A percentile compares a stretch with the other conserved stretches of the same genome.
phyloP scores from a whole-genome alignment of 2,888 invertebrate genomes.

The Drosophila monieri region DNA sequence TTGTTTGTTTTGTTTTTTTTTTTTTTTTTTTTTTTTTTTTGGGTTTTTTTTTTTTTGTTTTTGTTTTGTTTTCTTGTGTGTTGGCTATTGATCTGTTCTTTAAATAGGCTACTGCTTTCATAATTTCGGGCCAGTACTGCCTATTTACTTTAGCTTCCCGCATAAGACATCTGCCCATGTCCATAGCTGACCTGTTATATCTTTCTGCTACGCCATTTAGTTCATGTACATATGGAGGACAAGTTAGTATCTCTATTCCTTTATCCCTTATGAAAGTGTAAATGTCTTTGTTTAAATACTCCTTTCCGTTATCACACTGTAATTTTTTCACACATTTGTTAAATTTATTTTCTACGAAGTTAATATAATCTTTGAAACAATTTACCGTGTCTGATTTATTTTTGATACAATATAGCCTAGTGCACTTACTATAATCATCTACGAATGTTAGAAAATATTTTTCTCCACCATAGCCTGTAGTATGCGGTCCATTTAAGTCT shows the following conservation, averaged over 20 bases:
- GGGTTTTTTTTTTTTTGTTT: too few relatives aligned
- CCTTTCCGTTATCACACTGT: slow-evolving; percentile 2
- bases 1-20: not conserved
- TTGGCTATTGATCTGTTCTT: slow-evolving; percentile 3
- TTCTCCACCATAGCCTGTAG: not conserved
- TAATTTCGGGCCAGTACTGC: slow-evolving; percentile 1
- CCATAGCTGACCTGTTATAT: slow-evolving; percentile 4
- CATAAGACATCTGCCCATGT: slow-evolving; percentile 3
- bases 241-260: slow-evolving; percentile 4
- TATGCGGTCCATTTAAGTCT: slow-evolving; percentile 3
- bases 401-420: slow-evolving; percentile 3
- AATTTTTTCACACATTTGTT: not conserved
- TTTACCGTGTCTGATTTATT: slow-evolving; percentile 1
- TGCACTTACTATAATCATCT: slow-evolving; percentile 1
- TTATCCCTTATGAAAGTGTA: not conserved
- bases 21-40: not conserved
- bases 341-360: slow-evolving; percentile 4
- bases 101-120: slow-evolving; percentile 4
- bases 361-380: not conserved
- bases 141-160: slow-evolving; percentile 2
- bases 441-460: slow-evolving; percentile 3
- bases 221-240: slow-evolving; percentile 4
- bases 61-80: slow-evolving; percentile 2
- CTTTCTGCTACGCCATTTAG: slow-evolving; percentile 3
- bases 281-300: not conserved